phyloP scores from a whole-genome alignment of 1,140 invertebrate genomes.

The Laupala kohalensis region DNA sequence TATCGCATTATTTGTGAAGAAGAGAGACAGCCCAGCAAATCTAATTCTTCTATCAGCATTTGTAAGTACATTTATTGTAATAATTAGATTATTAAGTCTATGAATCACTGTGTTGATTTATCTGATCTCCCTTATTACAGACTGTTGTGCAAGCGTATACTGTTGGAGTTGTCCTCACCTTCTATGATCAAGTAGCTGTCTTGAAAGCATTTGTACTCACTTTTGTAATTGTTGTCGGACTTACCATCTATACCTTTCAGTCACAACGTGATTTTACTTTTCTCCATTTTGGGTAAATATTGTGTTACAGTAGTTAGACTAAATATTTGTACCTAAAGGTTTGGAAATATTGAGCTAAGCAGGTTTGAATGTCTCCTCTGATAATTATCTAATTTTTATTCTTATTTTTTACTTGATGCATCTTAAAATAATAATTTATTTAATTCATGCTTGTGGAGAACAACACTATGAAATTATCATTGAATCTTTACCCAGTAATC shows the following conservation, averaged over 20 bases:
- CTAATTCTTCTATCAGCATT: slow-evolving; percentile 50
- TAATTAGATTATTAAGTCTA: neutral
- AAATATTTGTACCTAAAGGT: no score
- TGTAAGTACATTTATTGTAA: slow-evolving; percentile 37
- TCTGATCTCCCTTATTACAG: slow-evolving; percentile 33
- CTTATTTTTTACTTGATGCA: no score
- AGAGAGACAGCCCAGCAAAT: slow-evolving; percentile 50
- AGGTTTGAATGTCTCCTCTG: no score
- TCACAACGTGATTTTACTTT: slow-evolving; percentile 68
- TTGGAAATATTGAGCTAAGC: no score
- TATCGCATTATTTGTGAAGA: slow-evolving; percentile 45
- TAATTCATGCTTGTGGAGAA: no score
- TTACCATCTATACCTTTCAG: slow-evolving; percentile 68
- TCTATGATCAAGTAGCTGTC: slow-evolving; percentile 54
- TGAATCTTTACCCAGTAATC: no score
- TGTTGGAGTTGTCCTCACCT: slow-evolving; percentile 58
- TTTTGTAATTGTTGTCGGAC: slow-evolving; percentile 48
- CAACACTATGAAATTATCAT: no score
- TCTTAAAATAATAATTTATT: no score
- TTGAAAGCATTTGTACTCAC: slow-evolving; percentile 64
- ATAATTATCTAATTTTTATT: no score
- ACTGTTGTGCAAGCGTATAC: slow-evolving; percentile 58
- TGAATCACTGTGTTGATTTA: neutral
- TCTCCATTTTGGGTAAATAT: slow-evolving; percentile 50
- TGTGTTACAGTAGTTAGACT: no score